phyloP scores from a whole-genome alignment of 2,888 invertebrate genomes.

The Agrilus biguttatus region DNA sequence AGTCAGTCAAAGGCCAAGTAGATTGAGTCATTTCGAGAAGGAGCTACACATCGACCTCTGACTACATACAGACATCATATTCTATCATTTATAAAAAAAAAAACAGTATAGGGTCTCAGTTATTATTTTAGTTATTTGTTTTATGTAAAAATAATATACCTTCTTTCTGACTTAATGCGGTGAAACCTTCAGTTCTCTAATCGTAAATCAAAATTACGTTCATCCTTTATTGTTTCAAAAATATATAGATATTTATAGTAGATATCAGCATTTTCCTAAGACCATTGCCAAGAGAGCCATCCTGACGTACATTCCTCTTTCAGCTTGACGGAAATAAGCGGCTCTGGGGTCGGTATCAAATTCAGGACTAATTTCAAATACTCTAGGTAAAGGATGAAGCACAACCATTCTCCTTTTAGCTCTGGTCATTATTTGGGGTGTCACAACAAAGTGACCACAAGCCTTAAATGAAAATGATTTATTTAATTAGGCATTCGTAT shows the following conservation, averaged over 20 bases:
- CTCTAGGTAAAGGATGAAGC: slow-evolving; percentile 92
- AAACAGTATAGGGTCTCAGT: too few species aligned
- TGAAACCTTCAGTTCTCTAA: not conserved
- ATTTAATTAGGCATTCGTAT: not conserved
- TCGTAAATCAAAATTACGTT: not conserved
- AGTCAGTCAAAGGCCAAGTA: too few species aligned
- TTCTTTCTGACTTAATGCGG: too few species aligned
- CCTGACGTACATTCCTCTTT: slow-evolving; percentile 94
- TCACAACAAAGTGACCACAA: slow-evolving; percentile 78
- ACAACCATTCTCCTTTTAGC: slow-evolving; percentile 92
- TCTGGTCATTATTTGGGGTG: slow-evolving; percentile 88
- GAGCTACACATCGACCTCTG: too few species aligned
- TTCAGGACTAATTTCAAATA: slow-evolving; percentile 87
- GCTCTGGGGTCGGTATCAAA: slow-evolving; percentile 95
- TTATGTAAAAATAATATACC: too few species aligned
- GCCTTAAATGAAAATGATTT: slow-evolving; percentile 38
- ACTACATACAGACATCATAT: too few species aligned
- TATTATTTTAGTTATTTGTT: too few species aligned
- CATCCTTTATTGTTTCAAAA: not conserved
- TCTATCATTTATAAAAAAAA: too few species aligned
- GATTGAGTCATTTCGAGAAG: too few species aligned
- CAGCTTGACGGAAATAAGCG: slow-evolving; percentile 96
- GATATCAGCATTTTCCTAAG: slow-evolving; percentile 41
- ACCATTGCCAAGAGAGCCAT: slow-evolving; percentile 95
- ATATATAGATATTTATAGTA: not conserved